Conservation (phyloP, 2,113 vertebrate species). For the Prolemur simus region DNA sequence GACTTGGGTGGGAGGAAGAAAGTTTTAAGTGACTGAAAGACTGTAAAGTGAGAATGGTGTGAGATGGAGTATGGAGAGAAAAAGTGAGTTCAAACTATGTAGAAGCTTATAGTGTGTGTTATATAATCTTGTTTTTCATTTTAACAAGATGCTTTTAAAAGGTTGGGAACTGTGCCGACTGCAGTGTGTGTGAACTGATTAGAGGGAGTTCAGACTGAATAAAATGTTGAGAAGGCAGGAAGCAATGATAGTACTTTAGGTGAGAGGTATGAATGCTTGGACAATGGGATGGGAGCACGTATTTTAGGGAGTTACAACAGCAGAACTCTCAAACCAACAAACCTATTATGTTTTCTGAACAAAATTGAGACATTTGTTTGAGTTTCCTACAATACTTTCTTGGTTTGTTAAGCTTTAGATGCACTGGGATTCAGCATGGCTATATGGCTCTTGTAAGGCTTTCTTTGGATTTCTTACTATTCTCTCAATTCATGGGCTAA, state of each 20-base stretch:
- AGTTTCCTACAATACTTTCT: neutral
- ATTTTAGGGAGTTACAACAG: neutral
- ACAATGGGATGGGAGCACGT: neutral
- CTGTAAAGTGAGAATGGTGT: neutral
- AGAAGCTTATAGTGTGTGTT: neutral
- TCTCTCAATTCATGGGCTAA: neutral
- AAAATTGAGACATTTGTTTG: neutral
- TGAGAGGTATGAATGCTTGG: neutral
- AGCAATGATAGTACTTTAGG: neutral
- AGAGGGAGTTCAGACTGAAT: neutral
- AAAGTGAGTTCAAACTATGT: neutral
- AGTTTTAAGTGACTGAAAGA: neutral
- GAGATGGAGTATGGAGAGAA: accelerated
- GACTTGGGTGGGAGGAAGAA: neutral
- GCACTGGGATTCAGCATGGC: neutral
- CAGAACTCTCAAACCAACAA: neutral
- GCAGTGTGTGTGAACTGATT: neutral
- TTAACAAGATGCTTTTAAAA: neutral
- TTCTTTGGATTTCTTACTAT: neutral
- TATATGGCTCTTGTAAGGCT: neutral
- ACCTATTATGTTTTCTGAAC: neutral
- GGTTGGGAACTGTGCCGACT: neutral
- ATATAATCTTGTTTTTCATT: neutral
- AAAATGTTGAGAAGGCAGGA: neutral
- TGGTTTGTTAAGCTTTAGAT: neutral